Base-by-base conservation (phyloP, 2,797 vertebrate species). In the Numenius phaeopus region DNA sequence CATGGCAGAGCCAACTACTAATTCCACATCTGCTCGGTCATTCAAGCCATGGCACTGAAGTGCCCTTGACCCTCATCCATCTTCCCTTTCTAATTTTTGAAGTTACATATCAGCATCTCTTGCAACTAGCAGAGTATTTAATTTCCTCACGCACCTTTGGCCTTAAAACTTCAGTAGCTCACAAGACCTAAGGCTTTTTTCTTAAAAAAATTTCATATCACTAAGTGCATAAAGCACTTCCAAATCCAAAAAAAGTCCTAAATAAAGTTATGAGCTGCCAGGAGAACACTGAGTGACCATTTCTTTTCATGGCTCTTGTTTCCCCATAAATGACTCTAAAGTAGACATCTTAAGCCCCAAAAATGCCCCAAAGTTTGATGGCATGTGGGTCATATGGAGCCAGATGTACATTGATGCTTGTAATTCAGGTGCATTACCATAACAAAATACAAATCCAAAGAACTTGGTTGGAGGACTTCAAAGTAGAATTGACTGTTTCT, bases 21-120 rank as follows among this genome's bases (percentile, higher is more conserved):
- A 87, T 84, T 87, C 89, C 67, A 77, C 81, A 92, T 90, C 88
- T 87, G 73, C 76, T 89, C 82, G 42, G 55, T 54, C 47, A 67
- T 83, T 78, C n/a, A 40, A 89, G 50, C 32, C 72, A 59, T 17
- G 29, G 52, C 73, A 83, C 11, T 78, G 69, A 87, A 84, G 57
- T 11, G n/a, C 26, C 62, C 40, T 61, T 8, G 2, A 44, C 5
- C 9, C 23, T 47, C n/a, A 75, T 39, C 44, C 18, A 87, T n/a
- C 65, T 66, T 84, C 26, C 26, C 26, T 49, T 73, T 42, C 7
- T 29, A 52, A 8, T 77, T 87, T 92, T 34, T 89, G 27, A 77
- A 50, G 16, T 40, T 70, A 54, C 7, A 24, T 15, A 73, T 49
- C 42, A 90, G 44, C 29, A 75, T 57, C 40, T 91, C 52, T 46